Percentiles rank a stretch among this genome's conserved stretches.
These are phyloP conservation scores for Ictalurus furcatus DNA, from an alignment of 2,113 vertebrate genomes.

Conservation along the genomic window DNA sequence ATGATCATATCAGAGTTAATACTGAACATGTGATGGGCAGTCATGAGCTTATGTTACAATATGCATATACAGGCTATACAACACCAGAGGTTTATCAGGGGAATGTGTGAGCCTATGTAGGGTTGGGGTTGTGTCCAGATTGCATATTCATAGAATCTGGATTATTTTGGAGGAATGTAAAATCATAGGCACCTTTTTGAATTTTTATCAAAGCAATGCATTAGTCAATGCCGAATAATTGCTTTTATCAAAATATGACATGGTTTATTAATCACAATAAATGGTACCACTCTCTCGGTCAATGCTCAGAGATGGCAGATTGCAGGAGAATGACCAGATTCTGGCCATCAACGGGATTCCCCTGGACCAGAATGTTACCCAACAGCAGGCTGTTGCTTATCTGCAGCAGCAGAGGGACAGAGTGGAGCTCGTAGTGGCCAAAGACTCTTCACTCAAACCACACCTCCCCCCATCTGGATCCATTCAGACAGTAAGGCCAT, in stretches of 20 bases:
- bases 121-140: neutral
- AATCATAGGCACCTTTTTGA: neutral
- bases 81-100: neutral
- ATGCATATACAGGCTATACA: neutral
- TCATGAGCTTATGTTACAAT: neutral
- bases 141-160: neutral
- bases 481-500: slow-evolving; percentile 55
- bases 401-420: slow-evolving; percentile 85
- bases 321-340: slow-evolving; percentile 92
- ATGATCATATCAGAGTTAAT: neutral
- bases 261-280: neutral
- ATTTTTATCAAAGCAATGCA: neutral
- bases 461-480: slow-evolving; percentile 17
- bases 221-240: neutral
- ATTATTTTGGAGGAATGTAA: neutral
- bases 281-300: neutral
- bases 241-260: neutral
- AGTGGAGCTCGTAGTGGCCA: slow-evolving; percentile 86
- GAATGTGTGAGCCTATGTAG: neutral
- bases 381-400: slow-evolving; percentile 85
- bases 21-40: neutral
- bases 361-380: slow-evolving; percentile 84
- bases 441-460: slow-evolving; percentile 63
- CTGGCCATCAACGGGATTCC: slow-evolving; percentile 87
- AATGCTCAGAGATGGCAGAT: slow-evolving; percentile 80